A percentile compares a stretch with the other conserved stretches of the same genome.
phyloP scores from a whole-genome alignment of 1,140 invertebrate species.

The Formica selysi region DNA sequence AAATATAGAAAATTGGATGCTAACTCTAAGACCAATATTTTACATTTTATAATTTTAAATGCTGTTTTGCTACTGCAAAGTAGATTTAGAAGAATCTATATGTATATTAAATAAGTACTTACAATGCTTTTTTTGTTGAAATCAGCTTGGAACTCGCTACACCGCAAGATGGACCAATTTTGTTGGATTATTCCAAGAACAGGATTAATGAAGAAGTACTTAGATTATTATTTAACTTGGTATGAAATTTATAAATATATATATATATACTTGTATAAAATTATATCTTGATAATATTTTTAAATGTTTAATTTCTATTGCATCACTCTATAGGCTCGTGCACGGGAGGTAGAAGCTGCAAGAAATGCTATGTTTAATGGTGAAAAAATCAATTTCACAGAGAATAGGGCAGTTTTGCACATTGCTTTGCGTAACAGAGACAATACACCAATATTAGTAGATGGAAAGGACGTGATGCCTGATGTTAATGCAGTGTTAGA shows the following conservation, averaged over 20 bases:
- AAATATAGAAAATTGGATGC: not conserved
- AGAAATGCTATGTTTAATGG: constrained; percentile 98
- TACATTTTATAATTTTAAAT: not conserved
- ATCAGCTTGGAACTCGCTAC: constrained; percentile 91
- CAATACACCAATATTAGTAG: constrained; percentile 93
- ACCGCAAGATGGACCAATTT: constrained; percentile 94
- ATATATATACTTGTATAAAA: not conserved
- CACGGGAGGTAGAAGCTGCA: constrained; percentile 93
- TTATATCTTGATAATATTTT: constrained; percentile 52
- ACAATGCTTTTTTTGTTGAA: not conserved
- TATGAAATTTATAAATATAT: constrained; percentile 80
- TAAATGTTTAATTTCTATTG: not conserved
- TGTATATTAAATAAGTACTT: not conserved
- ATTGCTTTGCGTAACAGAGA: constrained; percentile 96
- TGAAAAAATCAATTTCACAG: constrained; percentile 99
- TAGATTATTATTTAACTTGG: constrained; percentile 92
- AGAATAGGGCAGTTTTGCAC: constrained; percentile 98
- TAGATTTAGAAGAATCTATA: not conserved
- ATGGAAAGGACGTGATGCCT: constrained; percentile 97
- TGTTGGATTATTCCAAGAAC: constrained; percentile 99
- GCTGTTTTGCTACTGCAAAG: not conserved
- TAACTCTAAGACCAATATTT: not conserved
- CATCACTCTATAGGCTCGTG: constrained; percentile 89
- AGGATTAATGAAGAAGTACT: constrained; percentile 93
- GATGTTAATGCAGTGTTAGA: constrained; percentile 96